These are phyloP conservation scores for Enhydra lutris DNA, from an alignment of 2,113 vertebrate species.

Conservation along the genomic window DNA sequence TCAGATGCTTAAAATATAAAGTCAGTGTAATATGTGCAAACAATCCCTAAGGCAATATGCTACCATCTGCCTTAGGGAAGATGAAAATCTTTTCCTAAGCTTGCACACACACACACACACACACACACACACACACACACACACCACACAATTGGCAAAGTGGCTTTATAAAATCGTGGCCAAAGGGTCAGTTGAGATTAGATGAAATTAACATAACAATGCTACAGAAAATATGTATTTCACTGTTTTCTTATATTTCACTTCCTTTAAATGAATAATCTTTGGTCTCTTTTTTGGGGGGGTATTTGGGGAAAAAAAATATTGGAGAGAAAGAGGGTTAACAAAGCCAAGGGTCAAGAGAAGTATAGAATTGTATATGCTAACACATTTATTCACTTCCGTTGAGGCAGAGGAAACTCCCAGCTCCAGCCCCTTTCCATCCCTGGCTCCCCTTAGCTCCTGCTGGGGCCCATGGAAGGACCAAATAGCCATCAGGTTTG, in stretches of 20 bases:
- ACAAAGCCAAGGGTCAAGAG: neutral
- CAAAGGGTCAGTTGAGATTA: neutral
- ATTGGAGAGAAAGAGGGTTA: neutral
- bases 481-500: too few relatives aligned
- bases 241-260: neutral
- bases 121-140: neutral
- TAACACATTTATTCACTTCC: neutral
- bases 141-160: neutral
- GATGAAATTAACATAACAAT: neutral
- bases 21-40: neutral
- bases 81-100: neutral
- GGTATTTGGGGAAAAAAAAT: neutral
- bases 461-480: too few relatives aligned
- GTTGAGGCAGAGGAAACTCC: too few relatives aligned
- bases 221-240: neutral
- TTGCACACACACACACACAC: neutral
- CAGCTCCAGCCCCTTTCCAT: too few relatives aligned
- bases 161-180: neutral
- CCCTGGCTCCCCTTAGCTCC: too few relatives aligned
- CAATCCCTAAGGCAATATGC: neutral
- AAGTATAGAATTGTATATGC: neutral
- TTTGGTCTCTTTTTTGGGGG: neutral
- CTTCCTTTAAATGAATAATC: neutral
- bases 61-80: neutral
- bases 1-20: conserved; percentile 38